These are phyloP conservation scores for Spisula solida DNA, from an alignment of 2,888 invertebrate genomes.

Conservation along the genomic window DNA sequence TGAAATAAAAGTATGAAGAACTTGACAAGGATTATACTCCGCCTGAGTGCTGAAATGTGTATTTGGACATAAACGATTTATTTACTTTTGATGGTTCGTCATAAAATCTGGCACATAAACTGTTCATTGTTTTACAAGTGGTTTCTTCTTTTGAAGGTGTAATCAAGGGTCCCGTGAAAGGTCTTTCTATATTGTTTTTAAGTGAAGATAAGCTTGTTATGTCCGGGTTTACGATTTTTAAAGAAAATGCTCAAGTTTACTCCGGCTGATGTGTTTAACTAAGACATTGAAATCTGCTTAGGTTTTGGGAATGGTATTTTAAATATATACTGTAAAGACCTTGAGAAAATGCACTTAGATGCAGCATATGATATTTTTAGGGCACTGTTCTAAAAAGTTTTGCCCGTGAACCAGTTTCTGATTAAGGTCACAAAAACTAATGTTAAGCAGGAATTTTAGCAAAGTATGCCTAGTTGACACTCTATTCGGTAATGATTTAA, in stretches of 20 bases:
- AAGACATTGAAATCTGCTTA: background rate
- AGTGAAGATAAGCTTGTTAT: constrained; percentile 28
- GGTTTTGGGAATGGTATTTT: background rate
- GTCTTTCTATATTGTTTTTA: constrained; percentile 55
- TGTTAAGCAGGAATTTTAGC: too few relatives aligned
- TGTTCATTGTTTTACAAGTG: constrained; percentile 52
- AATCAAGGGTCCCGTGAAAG: constrained; percentile 32
- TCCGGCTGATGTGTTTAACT: constrained; percentile 2
- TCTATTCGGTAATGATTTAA: too few relatives aligned
- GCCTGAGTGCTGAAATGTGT: constrained; percentile 32
- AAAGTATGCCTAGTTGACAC: too few relatives aligned
- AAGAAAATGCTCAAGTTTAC: background rate
- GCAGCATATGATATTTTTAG: background rate
- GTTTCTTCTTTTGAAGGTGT: constrained; percentile 63
- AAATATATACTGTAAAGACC: background rate
- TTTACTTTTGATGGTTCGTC: constrained; percentile 44
- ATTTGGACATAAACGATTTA: constrained; percentile 56
- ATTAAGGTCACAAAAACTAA: background rate
- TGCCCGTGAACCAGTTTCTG: background rate
- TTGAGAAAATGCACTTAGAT: background rate
- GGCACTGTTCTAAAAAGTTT: background rate
- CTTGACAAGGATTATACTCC: background rate
- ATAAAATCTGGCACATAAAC: constrained; percentile 56
- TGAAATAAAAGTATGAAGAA: constrained; percentile 21
- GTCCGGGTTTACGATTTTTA: constrained; percentile 38